Conservation (phyloP, 2,888 invertebrate genomes). For the Lasioglossum zephyrum region DNA sequence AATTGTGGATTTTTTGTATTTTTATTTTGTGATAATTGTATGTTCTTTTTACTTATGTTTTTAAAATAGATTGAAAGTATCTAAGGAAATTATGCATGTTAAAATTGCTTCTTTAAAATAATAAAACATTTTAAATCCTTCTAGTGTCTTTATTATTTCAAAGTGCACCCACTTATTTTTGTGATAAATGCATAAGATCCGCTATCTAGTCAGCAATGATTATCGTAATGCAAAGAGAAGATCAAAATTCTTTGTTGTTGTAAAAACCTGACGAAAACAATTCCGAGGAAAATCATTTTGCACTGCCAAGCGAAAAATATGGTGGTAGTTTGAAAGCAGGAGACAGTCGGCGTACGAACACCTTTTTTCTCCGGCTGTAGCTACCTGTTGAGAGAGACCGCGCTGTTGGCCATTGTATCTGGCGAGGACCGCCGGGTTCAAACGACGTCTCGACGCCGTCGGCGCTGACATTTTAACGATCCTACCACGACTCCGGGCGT, state of each 20-base stretch:
- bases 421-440: conserved; percentile 77
- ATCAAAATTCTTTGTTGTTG: neutral
- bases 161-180: too few relatives aligned
- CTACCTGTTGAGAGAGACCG: conserved; percentile 74
- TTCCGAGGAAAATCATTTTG: neutral
- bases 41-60: neutral
- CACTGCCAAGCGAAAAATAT: neutral
- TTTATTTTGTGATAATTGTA: too few relatives aligned
- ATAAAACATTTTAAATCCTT: too few relatives aligned
- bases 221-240: neutral
- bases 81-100: too few relatives aligned
- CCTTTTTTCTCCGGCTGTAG: conserved; percentile 24
- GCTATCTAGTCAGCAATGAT: too few relatives aligned
- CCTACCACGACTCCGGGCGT: conserved; percentile 14
- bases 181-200: too few relatives aligned
- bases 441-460: conserved; percentile 73
- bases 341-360: neutral
- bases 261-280: neutral
- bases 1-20: too few relatives aligned
- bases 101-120: too few relatives aligned
- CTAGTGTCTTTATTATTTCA: too few relatives aligned
- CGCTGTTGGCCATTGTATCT: conserved; percentile 69
- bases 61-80: too few relatives aligned
- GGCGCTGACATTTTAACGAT: conserved; percentile 73
- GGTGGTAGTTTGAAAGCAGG: neutral